Evolutionary conservation across 2,888 invertebrate species (phyloP), one percentile per base, ranked within the genome.

Genomic region (Apamea sordens): DNA sequence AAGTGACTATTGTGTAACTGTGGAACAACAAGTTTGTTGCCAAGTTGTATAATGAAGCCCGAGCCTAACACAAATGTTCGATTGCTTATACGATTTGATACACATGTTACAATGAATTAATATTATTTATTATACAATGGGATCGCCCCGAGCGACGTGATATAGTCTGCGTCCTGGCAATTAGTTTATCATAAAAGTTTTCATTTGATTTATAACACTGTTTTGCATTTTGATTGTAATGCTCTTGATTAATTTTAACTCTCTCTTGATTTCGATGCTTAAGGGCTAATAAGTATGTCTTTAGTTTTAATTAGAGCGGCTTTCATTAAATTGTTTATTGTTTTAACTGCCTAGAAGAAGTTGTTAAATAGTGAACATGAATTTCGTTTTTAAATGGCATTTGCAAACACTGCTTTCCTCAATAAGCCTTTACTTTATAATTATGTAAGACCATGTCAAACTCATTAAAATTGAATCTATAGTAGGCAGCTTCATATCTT

Each of bases 1-100:
- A 86, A 76, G 67, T 32, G 24, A 50, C 56, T 76, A 76, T 88
- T 88, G 70, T 82, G 75, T 81, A 81, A 79, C 82, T 68, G 53
- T 80, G 78, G 78, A 76, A 86, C 36, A 75, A 50, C 72, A 75
- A 53, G 75, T 74, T 79, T 21, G 53, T 70, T 68, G 70, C 72
- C 59, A 41, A 72, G 72, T 86, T 88, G 82, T 79, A 85, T 85
- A 88, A 88, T 75, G 79, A 69, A 69, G 72, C 85, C 15, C 79
- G 11, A 82, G 87, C 76, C 61, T 53, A 68, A 83, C 47, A 87
- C 36, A 80, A 50, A 64, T 73, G 72, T 71, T 69, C 47, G 69
- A 75, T 83, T 32, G 68, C 41, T 65, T 79, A 59, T 56, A 69
- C 56, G 36, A 74, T 83, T 70, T 56, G n/a, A 59, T 59, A n/a